Base-by-base conservation (phyloP, 2,888 invertebrate genomes). In the Leucoma salicis region DNA sequence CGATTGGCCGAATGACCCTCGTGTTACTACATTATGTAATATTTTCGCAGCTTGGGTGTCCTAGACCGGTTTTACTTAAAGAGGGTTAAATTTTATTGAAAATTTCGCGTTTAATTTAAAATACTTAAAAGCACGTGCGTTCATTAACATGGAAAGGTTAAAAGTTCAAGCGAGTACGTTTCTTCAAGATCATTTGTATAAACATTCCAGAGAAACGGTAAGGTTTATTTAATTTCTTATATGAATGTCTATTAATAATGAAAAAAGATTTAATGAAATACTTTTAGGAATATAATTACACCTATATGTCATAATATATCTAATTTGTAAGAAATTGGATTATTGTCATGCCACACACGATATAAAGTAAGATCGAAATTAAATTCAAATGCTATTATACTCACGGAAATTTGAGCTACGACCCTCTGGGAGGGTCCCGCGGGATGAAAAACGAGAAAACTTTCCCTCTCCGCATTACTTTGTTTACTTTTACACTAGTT, bases 81-180 rank as follows among this genome's bases (percentile, higher is more conserved):
- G 45, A 41, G 70, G 77, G 77, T 70, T 68, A 53, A 42, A 37
- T 53, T 51, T 75, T 78, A 83, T 85, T 75, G 78, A 69, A 81
- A 84, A 84, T 86, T 88, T 89, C 80, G 85, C 87, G 84, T 78
- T 78, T 85, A 82, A 89, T 88, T 89, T 87, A 79, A 77, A 71
- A 84, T 79, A 81, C 76, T 65, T 70, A 53, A 64, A 64, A 67
- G 74, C 86, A 78, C 84, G 83, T 74, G 86, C 72, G 67, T 75
- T 74, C 69, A 74, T 70, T 78, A 72, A 63, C 82, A 80, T 87
- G 76, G 81, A 70, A 62, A 74, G 82, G 81, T 80, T 64, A 73
- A 37, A 53, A 60, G 77, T 78, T 78, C 73, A 76, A 78, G 66
- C 57, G 46, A 44, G 51, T 45, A 49, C 48, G 51, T 61, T 59